Conservation (phyloP, 2,113 vertebrate genomes). For the Amphiprion percula region DNA sequence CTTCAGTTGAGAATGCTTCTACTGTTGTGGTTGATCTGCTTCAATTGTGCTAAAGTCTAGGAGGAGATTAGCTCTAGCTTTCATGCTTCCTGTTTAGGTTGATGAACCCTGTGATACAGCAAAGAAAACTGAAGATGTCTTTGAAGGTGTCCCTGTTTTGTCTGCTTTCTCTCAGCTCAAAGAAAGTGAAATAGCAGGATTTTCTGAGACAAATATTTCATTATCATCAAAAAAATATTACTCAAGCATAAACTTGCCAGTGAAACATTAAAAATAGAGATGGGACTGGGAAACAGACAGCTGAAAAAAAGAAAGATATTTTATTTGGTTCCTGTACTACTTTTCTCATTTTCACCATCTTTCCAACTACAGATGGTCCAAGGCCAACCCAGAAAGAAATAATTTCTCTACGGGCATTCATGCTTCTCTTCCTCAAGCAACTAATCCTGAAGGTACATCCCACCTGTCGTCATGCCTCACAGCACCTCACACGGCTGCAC, state of each 20-base stretch:
- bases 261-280: background rate
- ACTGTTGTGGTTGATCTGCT: too few relatives aligned
- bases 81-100: background rate
- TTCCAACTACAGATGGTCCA: slow-evolving; percentile 90
- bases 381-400: slow-evolving; percentile 97
- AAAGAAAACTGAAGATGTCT: background rate
- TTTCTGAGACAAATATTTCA: slow-evolving; percentile 19
- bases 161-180: background rate
- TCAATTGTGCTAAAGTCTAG: background rate
- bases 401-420: slow-evolving; percentile 94
- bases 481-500: slow-evolving; percentile 1
- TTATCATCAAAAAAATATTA: slow-evolving; percentile 17
- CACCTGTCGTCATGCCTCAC: slow-evolving; percentile 48
- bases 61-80: background rate
- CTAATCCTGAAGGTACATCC: slow-evolving; percentile 95
- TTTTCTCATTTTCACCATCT: slow-evolving; percentile 25
- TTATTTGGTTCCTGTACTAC: slow-evolving; percentile 12
- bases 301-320: background rate
- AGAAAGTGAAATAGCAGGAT: background rate
- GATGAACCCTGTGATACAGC: background rate
- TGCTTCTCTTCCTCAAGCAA: slow-evolving; percentile 98
- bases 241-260: slow-evolving; percentile 8
- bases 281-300: background rate
- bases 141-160: background rate
- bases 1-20: too few relatives aligned